Evolutionary conservation across 2,888 invertebrate species (phyloP), one percentile per base, ranked within the genome.

Genomic region (Clepsis dumicolana): DNA sequence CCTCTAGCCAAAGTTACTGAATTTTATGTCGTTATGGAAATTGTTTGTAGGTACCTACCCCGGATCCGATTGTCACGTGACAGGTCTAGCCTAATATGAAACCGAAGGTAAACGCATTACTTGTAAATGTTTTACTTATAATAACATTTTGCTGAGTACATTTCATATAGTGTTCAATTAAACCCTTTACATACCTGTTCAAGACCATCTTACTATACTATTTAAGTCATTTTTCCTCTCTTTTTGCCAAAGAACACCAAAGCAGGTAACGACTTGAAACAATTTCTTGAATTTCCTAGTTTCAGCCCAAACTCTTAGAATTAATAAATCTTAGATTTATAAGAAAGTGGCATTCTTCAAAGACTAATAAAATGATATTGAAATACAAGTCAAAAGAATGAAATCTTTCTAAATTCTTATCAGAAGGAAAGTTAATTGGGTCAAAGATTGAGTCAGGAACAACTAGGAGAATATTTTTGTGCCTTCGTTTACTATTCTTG

Each of bases 291-390:
- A 12, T 21, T 21, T 48, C 3, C 48, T 12, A 10, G 12, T 21
- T 48, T 48, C 48, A 44, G 16, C 16, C 41, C 2, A 21, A 48
- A 48, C 3, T 48, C 48, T 21, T 48, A 18, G 21, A 21, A 21
- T 48, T 12, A 48, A 48, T 48, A 48, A 48, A 8, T 21, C 21
- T 10, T 48, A 21, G 48, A 44, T 8, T 18, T 12, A 2, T 21
- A 21, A 48, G 0, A 48, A 48, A 48, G 48, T 48, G 48, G 3
- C 21, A 21, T 18, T 10, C 48, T 48, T 48, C 48, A 21, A 7
- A 48, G 48, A 21, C 21, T 21, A 21, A 48, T 48, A 48, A 44
- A 48, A 48, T 48, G 10, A 12, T 48, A 48, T 48, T 48, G 21
- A 48, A 21, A 48, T 48, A 48, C 48, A 48, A 48, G 21, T 18